Percentiles rank a stretch among this genome's conserved stretches.
These are phyloP conservation scores for Eudyptes chrysolophus DNA, from an alignment of 2,113 vertebrate genomes.

Conservation along the genomic window DNA sequence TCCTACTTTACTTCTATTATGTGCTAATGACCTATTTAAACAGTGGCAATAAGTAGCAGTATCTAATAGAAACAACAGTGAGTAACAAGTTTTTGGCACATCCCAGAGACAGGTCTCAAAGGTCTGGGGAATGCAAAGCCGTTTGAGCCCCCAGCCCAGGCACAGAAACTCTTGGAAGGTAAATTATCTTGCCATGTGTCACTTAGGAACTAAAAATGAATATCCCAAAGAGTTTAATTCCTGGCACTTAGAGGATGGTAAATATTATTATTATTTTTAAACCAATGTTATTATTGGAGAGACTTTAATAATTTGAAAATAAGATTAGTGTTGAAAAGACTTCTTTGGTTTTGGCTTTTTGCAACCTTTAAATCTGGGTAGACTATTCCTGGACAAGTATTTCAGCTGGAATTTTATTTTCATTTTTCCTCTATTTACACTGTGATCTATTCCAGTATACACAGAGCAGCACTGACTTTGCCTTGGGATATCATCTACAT, in stretches of 20 bases:
- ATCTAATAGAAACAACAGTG: not conserved
- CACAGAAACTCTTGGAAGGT: not conserved
- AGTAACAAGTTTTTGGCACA: not conserved
- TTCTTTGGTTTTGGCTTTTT: constrained; percentile 35
- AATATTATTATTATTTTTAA: constrained; percentile 59
- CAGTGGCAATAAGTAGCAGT: not conserved
- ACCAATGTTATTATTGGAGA: constrained; percentile 54
- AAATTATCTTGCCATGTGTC: constrained; percentile 20
- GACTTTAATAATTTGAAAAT: constrained; percentile 56
- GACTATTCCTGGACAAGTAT: constrained; percentile 52
- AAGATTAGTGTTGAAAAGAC: constrained; percentile 48
- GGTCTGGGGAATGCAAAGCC: not conserved
- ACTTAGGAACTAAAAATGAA: constrained; percentile 53
- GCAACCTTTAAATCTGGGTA: constrained; percentile 34
- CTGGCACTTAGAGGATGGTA: constrained; percentile 21
- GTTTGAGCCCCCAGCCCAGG: not conserved
- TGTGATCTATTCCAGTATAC: constrained; percentile 24
- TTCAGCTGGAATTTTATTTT: constrained; percentile 47
- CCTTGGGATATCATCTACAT: not conserved
- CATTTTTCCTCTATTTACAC: constrained; percentile 47
- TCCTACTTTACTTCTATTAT: not conserved
- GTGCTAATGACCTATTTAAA: not conserved
- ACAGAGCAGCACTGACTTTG: not conserved
- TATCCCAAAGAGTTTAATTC: constrained; percentile 16
- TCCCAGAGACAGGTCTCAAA: not conserved